These are phyloP conservation scores for Drosophila recens DNA, from an alignment of 2,888 invertebrate species.

Conservation along the genomic window DNA sequence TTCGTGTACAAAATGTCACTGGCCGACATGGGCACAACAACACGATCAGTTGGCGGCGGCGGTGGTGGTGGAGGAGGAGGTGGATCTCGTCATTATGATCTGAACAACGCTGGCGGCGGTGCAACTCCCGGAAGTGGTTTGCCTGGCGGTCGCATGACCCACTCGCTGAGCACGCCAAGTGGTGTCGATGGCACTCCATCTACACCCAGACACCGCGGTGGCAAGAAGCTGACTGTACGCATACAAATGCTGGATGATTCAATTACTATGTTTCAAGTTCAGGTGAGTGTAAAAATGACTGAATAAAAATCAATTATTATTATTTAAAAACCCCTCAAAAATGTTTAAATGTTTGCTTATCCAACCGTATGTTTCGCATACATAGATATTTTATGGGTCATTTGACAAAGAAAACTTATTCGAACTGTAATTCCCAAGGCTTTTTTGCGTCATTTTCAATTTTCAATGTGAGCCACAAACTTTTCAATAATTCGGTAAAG, in stretches of 20 bases:
- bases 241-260: conserved; percentile 96
- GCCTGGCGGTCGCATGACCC: conserved; percentile 90
- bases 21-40: conserved; percentile 84
- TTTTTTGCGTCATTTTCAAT: conserved; percentile 17
- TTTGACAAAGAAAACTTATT: conserved; percentile 10
- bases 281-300: conserved; percentile 87
- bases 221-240: conserved; percentile 94
- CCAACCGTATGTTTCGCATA: too few relatives aligned
- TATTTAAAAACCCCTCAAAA: neutral
- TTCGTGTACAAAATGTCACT: conserved; percentile 84
- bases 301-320: too few relatives aligned
- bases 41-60: conserved; percentile 65
- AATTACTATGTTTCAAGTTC: conserved; percentile 95
- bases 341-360: conserved; percentile 16
- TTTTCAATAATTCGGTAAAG: conserved; percentile 43
- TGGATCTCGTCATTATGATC: conserved; percentile 56
- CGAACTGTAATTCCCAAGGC: neutral
- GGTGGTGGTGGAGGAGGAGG: conserved; percentile 49
- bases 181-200: conserved; percentile 90
- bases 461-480: conserved; percentile 21
- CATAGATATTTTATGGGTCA: neutral
- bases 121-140: conserved; percentile 67
- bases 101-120: conserved; percentile 58
- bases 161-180: conserved; percentile 93
- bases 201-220: conserved; percentile 93